Conservation (phyloP, 2,113 vertebrate species). For the Meles meles region DNA sequence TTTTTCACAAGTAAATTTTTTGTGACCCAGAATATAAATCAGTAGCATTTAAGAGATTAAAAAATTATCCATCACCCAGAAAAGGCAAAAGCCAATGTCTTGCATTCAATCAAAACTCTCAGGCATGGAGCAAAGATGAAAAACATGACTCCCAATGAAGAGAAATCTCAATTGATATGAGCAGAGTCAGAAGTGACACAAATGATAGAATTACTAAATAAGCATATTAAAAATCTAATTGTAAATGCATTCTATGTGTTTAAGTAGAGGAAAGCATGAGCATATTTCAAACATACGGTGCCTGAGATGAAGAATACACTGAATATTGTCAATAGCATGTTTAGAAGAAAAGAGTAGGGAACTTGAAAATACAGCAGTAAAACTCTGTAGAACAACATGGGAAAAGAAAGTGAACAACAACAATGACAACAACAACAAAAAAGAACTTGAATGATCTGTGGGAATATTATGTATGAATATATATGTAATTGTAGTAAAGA, state of each 20-base stretch:
- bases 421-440: too few species aligned
- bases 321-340: background rate
- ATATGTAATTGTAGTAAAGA: background rate
- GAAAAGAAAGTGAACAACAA: background rate
- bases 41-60: background rate
- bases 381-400: background rate
- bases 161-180: background rate
- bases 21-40: background rate
- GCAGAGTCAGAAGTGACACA: background rate
- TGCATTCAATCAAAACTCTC: background rate
- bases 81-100: background rate
- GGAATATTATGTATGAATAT: background rate
- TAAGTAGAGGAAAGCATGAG: background rate
- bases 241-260: background rate
- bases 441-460: background rate
- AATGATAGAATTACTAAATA: background rate
- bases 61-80: background rate
- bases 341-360: background rate
- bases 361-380: background rate
- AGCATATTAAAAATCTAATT: background rate
- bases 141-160: background rate
- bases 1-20: background rate
- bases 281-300: background rate
- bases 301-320: background rate
- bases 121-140: background rate